phyloP scores from a whole-genome alignment of 2,113 vertebrate species.

The Abramis brama region DNA sequence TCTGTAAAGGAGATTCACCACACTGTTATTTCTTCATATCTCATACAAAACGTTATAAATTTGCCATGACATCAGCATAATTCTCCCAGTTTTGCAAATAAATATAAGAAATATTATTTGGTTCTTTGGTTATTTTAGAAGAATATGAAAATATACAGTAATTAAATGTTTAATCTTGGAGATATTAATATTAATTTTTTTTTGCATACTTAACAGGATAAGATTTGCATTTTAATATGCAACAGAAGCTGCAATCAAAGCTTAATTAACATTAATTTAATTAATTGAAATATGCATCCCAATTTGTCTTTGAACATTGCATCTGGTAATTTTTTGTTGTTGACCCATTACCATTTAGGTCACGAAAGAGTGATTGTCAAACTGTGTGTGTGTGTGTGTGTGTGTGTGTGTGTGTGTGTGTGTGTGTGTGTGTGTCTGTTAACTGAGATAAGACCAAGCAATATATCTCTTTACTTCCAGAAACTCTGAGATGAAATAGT shows the following conservation, averaged over 20 bases:
- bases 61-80: background rate
- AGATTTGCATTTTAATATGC: slow-evolving; percentile 27
- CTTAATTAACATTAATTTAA: slow-evolving; percentile 18
- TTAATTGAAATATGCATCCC: slow-evolving; percentile 6
- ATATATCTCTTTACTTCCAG: background rate
- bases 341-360: background rate
- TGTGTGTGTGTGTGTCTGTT: background rate
- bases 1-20: background rate
- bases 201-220: slow-evolving; percentile 36
- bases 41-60: background rate
- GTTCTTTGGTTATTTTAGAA: background rate
- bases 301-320: slow-evolving; percentile 1
- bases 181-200: background rate
- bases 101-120: background rate
- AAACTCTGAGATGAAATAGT: background rate
- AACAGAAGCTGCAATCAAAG: slow-evolving; percentile 14
- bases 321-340: background rate
- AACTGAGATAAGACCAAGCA: slow-evolving; percentile 4
- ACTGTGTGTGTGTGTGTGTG: background rate
- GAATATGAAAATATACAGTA: background rate
- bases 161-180: background rate
- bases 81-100: background rate
- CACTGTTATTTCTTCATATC: background rate
- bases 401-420: background rate
- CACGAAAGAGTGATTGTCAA: too few relatives aligned